Evolutionary conservation across 2,888 invertebrate genomes (phyloP).

Genomic region (Aradus depressus): DNA sequence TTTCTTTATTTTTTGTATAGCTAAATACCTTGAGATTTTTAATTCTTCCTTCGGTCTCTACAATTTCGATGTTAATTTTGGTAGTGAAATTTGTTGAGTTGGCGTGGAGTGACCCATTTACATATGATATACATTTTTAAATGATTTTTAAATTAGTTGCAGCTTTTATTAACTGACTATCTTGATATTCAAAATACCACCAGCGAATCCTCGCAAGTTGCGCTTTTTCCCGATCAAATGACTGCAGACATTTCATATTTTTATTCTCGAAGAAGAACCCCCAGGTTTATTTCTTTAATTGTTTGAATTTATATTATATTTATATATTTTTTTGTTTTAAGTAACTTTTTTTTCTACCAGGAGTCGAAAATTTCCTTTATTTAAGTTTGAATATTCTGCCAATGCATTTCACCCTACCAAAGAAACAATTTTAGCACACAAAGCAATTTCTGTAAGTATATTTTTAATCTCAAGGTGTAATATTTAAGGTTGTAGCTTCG

Average conservation of each 20-base stretch:
- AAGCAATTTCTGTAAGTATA: no score
- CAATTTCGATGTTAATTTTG: no score
- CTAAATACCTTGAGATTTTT: no score
- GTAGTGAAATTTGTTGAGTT: no score
- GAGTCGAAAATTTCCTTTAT: constrained; percentile 46
- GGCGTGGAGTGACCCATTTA: no score
- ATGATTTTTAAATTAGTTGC: constrained; percentile 48
- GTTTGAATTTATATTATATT: no score
- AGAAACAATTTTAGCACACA: no score
- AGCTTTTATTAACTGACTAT: constrained; percentile 73
- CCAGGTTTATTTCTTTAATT: constrained; percentile 36
- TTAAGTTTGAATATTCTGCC: constrained; percentile 58
- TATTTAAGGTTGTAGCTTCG: no score
- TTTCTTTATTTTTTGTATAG: no score
- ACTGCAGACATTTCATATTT: constrained; percentile 45
- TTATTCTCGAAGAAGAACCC: constrained; percentile 43
- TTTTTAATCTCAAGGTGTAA: no score
- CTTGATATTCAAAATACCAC: constrained; percentile 67
- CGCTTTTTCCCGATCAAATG: constrained; percentile 35
- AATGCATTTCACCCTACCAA: constrained; percentile 36
- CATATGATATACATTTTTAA: constrained; percentile 8
- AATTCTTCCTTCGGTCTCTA: no score
- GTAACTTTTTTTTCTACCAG: constrained; percentile 35
- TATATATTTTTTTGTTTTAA: constrained; percentile 13
- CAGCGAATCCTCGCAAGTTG: constrained; percentile 28